Conservation (phyloP, 2,113 vertebrate species). For the Atrichornis clamosus region DNA sequence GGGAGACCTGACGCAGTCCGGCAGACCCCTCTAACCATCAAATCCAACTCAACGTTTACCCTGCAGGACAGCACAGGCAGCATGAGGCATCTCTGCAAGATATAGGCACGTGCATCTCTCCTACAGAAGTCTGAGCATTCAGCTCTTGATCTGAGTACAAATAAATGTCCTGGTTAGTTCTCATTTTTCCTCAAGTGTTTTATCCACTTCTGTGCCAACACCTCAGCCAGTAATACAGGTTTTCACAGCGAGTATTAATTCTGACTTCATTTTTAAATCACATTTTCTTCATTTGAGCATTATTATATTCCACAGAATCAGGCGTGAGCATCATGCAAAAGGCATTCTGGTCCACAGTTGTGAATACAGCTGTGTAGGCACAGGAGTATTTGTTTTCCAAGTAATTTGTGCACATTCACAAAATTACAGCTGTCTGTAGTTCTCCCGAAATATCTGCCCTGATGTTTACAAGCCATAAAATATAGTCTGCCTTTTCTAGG, state of each 20-base stretch:
- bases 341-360: conserved; percentile 49
- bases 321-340: conserved; percentile 54
- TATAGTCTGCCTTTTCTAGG: conserved; percentile 64
- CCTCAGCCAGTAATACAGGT: conserved; percentile 38
- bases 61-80: neutral
- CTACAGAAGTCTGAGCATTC: neutral
- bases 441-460: conserved; percentile 71
- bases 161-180: neutral
- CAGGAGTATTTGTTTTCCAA: conserved; percentile 71
- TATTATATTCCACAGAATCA: conserved; percentile 55
- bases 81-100: neutral
- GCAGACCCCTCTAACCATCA: neutral
- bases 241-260: conserved; percentile 56
- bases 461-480: conserved; percentile 73
- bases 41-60: neutral
- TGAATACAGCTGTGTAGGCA: conserved; percentile 67
- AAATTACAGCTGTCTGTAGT: conserved; percentile 72
- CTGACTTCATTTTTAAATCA: conserved; percentile 59
- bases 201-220: conserved; percentile 35
- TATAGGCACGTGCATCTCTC: neutral
- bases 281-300: conserved; percentile 62
- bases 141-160: neutral
- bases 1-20: neutral
- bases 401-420: conserved; percentile 74
- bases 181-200: conserved; percentile 42